phyloP scores from a whole-genome alignment of 2,888 invertebrate genomes.

The Bugulina stolonifera region DNA sequence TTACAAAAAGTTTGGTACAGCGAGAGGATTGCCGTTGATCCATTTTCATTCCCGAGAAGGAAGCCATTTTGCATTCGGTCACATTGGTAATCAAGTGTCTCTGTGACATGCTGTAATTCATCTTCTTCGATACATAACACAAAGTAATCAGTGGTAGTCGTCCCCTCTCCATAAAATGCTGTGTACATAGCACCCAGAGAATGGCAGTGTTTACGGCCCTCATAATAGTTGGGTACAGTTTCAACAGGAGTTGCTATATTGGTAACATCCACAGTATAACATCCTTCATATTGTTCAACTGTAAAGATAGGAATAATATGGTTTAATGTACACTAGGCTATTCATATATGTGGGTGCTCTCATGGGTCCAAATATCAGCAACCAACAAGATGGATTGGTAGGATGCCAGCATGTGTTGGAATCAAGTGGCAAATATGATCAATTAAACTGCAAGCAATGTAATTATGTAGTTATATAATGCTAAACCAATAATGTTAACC shows the following conservation, averaged over 20 bases:
- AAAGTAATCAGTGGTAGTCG: not conserved
- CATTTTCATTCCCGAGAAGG: not conserved
- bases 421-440: too few species aligned
- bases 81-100: not conserved
- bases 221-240: not conserved
- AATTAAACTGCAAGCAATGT: too few species aligned
- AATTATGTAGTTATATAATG: too few species aligned
- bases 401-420: too few species aligned
- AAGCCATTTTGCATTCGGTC: not conserved
- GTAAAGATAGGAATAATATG: too few species aligned
- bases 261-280: not conserved
- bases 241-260: not conserved
- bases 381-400: too few species aligned
- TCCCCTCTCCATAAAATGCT: not conserved
- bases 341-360: too few species aligned
- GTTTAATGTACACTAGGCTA: too few species aligned
- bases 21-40: not conserved
- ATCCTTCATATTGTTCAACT: not conserved
- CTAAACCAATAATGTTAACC: too few species aligned
- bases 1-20: not conserved
- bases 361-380: too few species aligned
- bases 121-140: not conserved
- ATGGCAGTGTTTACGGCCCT: not conserved
- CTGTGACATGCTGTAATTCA: not conserved
- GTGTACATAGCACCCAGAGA: not conserved